Percentiles rank a stretch among this genome's conserved stretches.
Evolutionary conservation across 2,113 vertebrate species (phyloP).

Genomic region (Macquaria ambigua): DNA sequence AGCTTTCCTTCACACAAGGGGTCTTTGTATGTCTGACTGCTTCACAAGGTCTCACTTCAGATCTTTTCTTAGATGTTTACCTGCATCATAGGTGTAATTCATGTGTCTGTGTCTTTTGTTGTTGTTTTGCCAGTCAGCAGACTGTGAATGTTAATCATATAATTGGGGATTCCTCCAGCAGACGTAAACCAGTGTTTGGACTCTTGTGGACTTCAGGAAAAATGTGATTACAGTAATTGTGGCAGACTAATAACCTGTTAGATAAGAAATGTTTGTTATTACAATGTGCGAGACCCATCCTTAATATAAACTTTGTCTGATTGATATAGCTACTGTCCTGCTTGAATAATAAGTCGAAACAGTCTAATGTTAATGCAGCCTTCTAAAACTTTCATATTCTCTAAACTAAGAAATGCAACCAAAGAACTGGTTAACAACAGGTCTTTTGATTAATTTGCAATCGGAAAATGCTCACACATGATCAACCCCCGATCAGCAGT

Average conservation of each 20-base stretch:
- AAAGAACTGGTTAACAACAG: slow-evolving; percentile 4
- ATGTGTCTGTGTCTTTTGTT: slow-evolving; percentile 29
- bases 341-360: slow-evolving; percentile 30
- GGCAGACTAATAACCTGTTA: slow-evolving; percentile 78
- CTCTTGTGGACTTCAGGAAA: slow-evolving; percentile 72
- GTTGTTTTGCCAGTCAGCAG: slow-evolving; percentile 73
- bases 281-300: slow-evolving; percentile 62
- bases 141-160: slow-evolving; percentile 77
- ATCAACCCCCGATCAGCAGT: slow-evolving; percentile 36
- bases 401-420: slow-evolving; percentile 19
- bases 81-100: slow-evolving; percentile 64
- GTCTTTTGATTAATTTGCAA: slow-evolving; percentile 37
- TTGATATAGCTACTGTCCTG: slow-evolving; percentile 49
- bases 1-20: slow-evolving; percentile 60
- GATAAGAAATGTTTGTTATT: slow-evolving; percentile 78
- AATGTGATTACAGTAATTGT: slow-evolving; percentile 83
- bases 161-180: slow-evolving; percentile 78
- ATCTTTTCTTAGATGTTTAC: slow-evolving; percentile 46
- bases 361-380: not conserved
- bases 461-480: slow-evolving; percentile 54
- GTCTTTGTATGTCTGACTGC: slow-evolving; percentile 62
- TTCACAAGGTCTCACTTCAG: slow-evolving; percentile 50
- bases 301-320: slow-evolving; percentile 73
- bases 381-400: not conserved
- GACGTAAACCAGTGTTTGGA: slow-evolving; percentile 79